Percentiles rank a stretch among this genome's conserved stretches.
Conservation (phyloP, 1,140 invertebrate species). For the Agraylea sexmaculata region DNA sequence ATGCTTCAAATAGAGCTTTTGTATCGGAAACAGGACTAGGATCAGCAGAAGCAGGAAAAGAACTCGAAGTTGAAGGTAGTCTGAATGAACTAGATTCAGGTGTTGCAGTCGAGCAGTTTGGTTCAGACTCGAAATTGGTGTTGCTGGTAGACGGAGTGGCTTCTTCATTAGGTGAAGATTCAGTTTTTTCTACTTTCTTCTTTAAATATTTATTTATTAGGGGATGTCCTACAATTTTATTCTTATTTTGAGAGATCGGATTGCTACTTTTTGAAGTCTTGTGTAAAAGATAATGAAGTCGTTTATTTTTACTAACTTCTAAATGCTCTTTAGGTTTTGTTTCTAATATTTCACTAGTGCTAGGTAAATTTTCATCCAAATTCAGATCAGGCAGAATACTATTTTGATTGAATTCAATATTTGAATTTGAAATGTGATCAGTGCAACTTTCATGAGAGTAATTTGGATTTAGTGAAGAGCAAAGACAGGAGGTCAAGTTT, state of each 20-base stretch:
- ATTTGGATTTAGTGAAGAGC: constrained; percentile 26
- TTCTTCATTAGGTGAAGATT: too few relatives aligned
- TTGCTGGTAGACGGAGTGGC: neutral
- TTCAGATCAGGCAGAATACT: neutral
- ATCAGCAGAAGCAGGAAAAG: constrained; percentile 4
- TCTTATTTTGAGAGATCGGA: constrained; percentile 37
- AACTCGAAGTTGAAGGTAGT: too few relatives aligned
- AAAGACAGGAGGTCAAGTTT: constrained; percentile 34
- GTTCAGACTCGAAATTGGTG: constrained; percentile 3
- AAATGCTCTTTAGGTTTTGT: constrained; percentile 29
- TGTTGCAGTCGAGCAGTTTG: constrained; percentile 23
- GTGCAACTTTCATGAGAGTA: constrained; percentile 2
- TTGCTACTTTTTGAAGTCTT: constrained; percentile 40
- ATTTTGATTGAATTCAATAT: neutral
- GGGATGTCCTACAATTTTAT: constrained; percentile 39
- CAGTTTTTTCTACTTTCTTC: constrained; percentile 28
- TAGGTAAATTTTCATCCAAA: neutral
- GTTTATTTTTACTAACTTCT: constrained; percentile 37
- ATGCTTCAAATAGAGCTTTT: constrained; percentile 73
- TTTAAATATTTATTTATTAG: constrained; percentile 37
- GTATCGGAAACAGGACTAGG: constrained; percentile 45
- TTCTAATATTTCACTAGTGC: constrained; percentile 26
- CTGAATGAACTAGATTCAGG: constrained; percentile 5
- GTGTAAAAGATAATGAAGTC: constrained; percentile 39
- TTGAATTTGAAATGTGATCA: constrained; percentile 3